Conservation (phyloP, 2,888 invertebrate species). For the Sesia bembeciformis region DNA sequence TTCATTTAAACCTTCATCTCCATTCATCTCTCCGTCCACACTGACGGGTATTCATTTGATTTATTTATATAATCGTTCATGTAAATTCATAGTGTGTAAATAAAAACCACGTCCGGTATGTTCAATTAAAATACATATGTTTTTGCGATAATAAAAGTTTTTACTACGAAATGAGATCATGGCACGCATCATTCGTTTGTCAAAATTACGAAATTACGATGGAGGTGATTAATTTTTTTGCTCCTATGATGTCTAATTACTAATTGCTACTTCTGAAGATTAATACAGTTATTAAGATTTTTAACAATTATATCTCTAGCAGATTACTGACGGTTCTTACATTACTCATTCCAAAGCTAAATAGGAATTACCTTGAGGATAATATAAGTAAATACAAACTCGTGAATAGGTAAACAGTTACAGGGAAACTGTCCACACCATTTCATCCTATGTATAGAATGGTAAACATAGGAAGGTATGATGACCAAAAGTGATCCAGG, state of each 20-base stretch:
- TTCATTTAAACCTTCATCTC: not conserved
- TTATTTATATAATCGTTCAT: not conserved
- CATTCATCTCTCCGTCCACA: not conserved
- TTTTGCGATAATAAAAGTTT: constrained; percentile 51
- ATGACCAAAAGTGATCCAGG: too few relatives aligned
- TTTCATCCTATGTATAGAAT: too few relatives aligned
- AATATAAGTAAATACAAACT: too few relatives aligned
- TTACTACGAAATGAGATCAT: constrained; percentile 51
- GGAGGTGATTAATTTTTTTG: not conserved
- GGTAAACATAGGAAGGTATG: too few relatives aligned
- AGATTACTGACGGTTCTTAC: too few relatives aligned
- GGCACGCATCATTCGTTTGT: not conserved
- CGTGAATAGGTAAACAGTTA: too few relatives aligned
- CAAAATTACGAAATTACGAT: not conserved
- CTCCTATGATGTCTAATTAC: not conserved
- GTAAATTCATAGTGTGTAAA: constrained; percentile 2
- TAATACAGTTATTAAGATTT: not conserved
- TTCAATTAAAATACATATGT: constrained; percentile 27
- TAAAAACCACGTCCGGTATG: constrained; percentile 54
- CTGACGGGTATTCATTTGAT: not conserved
- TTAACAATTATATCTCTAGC: not conserved
- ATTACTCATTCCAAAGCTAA: too few relatives aligned
- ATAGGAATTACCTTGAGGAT: too few relatives aligned
- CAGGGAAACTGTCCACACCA: too few relatives aligned
- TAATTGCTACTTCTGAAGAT: not conserved